Evolutionary conservation across 2,797 vertebrate genomes (phyloP), one percentile per base, ranked within the genome.

Genomic region (Nothura maculosa): DNA sequence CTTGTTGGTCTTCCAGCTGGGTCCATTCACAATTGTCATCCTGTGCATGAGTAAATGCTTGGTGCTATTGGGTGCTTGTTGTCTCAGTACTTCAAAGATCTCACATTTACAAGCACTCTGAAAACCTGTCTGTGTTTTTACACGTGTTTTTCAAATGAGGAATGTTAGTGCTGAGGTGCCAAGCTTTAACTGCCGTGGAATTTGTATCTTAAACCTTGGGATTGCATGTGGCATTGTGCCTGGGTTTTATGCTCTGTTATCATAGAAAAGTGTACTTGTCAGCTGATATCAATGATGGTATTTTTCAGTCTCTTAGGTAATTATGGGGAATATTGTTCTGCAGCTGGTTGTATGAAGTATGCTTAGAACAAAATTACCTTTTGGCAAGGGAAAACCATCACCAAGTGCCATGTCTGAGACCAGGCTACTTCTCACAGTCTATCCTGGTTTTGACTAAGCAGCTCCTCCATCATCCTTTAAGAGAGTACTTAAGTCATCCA

Each of bases 11-110:
- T 87, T 95, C 40, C 10, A 79, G 76, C 68, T 57, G 52, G 72
- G 40, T 92, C 81, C 64, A n/a, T 95, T 95, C 87, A 87, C 92
- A 94, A 94, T 97, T 90, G 83, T 92, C 80, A 34, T 63, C 70
- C 17, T 90, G 82, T 87, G 47, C 87, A 80, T 72, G 74, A 62
- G 90, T 96, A 94, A 97, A 92, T 88, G 86, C 76, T 86, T 87
- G 74, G 62, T 89, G 17, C 81, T 90, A 82, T 43, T 91, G 58
- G 64, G 34, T 91, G 69, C 79, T 96, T 91, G 54, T 43, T 91
- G 78, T 95, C 82, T 68, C 66, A 80, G 38, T 89, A 52, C 87
- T 86, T 95, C 84, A 81, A 90, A 95, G 93, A 85, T 92, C 77
- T 84, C 67, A 73, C 30, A 3, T 66, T 89, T 74, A 80, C 87